A percentile compares a stretch with the other conserved stretches of the same genome.
These are phyloP conservation scores for Trematomus loennbergii DNA, from an alignment of 2,113 vertebrate genomes.

Conservation along the genomic window DNA sequence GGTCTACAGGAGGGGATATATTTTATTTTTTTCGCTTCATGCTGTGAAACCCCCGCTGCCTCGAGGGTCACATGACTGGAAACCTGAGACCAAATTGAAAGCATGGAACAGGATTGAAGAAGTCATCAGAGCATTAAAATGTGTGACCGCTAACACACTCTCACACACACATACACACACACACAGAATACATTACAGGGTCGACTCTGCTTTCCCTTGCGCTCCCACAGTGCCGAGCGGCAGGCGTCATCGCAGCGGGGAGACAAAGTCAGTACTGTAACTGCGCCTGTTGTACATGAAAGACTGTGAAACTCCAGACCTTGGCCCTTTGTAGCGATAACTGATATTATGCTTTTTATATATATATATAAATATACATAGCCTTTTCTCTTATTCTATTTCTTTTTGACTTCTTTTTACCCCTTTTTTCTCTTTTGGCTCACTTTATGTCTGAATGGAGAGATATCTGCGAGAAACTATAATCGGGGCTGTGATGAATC, in stretches of 20 bases:
- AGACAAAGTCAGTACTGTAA: constrained; percentile 57
- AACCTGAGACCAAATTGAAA: constrained; percentile 43
- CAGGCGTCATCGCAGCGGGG: constrained; percentile 60
- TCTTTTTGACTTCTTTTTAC: constrained; percentile 48
- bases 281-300: constrained; percentile 64
- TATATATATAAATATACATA: constrained; percentile 54
- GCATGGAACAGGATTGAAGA: constrained; percentile 51
- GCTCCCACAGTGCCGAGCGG: constrained; percentile 66
- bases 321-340: constrained; percentile 79
- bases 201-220: constrained; percentile 63
- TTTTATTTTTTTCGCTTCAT: constrained; percentile 8
- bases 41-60: constrained; percentile 56
- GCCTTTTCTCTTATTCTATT: constrained; percentile 55
- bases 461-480: neutral
- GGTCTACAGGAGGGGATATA: constrained; percentile 24
- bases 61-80: constrained; percentile 40
- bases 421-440: constrained; percentile 19
- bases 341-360: constrained; percentile 71
- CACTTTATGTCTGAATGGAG: constrained; percentile 36
- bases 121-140: constrained; percentile 46
- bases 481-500: constrained; percentile 47
- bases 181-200: constrained; percentile 47
- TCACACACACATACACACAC: constrained; percentile 19
- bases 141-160: constrained; percentile 41
- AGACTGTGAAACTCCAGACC: constrained; percentile 80